A percentile compares a stretch with the other conserved stretches of the same genome.
Conservation (phyloP, 2,113 vertebrate species). For the Ascaphus truei region DNA sequence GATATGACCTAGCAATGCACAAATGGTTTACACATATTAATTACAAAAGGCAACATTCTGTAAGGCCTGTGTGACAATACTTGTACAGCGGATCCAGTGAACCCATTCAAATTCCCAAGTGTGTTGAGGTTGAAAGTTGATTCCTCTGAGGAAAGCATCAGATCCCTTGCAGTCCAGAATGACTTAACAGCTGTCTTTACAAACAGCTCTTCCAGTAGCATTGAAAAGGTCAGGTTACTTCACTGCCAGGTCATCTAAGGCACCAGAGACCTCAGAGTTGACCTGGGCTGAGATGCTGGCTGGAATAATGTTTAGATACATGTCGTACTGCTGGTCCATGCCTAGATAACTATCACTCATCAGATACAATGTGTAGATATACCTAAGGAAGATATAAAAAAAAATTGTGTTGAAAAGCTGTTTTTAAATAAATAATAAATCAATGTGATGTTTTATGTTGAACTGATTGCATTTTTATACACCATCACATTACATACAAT, state of each 20-base stretch:
- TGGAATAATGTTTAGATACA: conserved; percentile 75
- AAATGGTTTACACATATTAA: conserved; percentile 32
- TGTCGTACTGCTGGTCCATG: conserved; percentile 95
- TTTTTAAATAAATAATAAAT: not conserved
- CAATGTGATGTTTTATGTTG: not conserved
- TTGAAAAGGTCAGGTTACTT: conserved; percentile 45
- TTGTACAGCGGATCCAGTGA: conserved; percentile 47
- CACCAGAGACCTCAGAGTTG: conserved; percentile 61
- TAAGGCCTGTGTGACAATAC: conserved; percentile 57
- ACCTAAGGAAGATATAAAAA: conserved; percentile 57
- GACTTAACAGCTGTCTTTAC: conserved; percentile 38
- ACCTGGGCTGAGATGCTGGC: conserved; percentile 62
- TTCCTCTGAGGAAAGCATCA: conserved; percentile 54
- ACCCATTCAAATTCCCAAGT: conserved; percentile 40
- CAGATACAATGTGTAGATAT: conserved; percentile 92
- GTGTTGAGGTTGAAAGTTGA: conserved; percentile 59
- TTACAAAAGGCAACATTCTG: conserved; percentile 50
- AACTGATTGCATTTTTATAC: too few relatives aligned
- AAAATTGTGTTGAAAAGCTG: not conserved
- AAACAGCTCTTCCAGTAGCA: conserved; percentile 34
- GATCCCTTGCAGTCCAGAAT: conserved; percentile 41
- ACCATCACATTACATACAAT: too few relatives aligned
- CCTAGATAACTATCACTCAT: conserved; percentile 98
- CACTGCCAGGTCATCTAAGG: conserved; percentile 40
- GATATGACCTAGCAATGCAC: not conserved